phyloP scores from a whole-genome alignment of 2,797 vertebrate species.

The Cottoperca gobio region DNA sequence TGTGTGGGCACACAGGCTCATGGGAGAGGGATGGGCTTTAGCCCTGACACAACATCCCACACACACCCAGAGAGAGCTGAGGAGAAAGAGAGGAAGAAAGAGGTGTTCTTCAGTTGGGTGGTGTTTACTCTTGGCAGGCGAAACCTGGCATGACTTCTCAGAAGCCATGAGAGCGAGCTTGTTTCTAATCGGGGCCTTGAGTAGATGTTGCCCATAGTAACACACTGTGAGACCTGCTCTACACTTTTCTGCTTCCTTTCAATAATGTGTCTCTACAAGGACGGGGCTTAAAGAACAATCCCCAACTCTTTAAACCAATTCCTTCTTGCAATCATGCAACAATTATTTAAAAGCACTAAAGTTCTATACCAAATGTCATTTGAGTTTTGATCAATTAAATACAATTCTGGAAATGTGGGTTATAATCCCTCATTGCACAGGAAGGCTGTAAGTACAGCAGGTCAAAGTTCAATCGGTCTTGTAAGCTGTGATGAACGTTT shows the following conservation, averaged over 20 bases:
- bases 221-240: constrained; percentile 52
- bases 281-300: constrained; percentile 26
- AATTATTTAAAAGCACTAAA: not conserved
- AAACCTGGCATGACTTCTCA: constrained; percentile 45
- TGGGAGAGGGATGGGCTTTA: constrained; percentile 82
- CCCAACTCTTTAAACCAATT: not conserved
- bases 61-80: constrained; percentile 79
- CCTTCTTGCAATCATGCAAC: not conserved
- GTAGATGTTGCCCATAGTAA: constrained; percentile 74
- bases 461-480: not conserved
- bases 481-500: not conserved
- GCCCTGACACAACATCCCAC: constrained; percentile 82
- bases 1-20: constrained; percentile 83
- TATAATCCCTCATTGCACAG: not conserved
- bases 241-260: constrained; percentile 56
- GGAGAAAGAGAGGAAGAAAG: constrained; percentile 35
- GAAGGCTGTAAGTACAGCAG: not conserved
- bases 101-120: constrained; percentile 50
- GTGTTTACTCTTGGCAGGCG: constrained; percentile 50
- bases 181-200: constrained; percentile 65
- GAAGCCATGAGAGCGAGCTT: constrained; percentile 68
- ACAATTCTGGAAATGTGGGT: not conserved
- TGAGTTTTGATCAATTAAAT: not conserved
- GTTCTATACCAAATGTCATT: not conserved
- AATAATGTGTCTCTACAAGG: constrained; percentile 51